Base-by-base conservation (phyloP, 1,140 invertebrate species). In the Drosophila carrolli region DNA sequence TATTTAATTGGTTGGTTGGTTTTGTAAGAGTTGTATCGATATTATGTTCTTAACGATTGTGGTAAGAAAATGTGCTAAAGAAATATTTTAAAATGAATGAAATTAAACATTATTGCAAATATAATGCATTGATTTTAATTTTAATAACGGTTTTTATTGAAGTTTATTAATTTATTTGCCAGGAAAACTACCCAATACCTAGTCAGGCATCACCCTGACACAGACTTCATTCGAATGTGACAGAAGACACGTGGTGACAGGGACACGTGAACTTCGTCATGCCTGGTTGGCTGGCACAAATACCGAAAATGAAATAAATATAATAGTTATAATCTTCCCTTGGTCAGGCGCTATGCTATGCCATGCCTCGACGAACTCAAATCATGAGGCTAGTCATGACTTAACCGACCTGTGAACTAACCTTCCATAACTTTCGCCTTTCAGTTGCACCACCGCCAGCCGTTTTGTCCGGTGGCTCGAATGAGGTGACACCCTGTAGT, bases 331-430 rank as follows among this genome's bases (percentile, higher is more conserved):
- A 35, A 58, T 35, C 37, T 27, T 19, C 54, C 27, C 14, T 14
- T 23, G 57, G 54, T 35, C 55, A 72, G 58, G 51, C 55, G 55
- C 73, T 63, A 79, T 67, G 60, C 71, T 62, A 63, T 81, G 58
- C 67, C 48, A 81, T 85, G 82, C 66, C 65, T 67, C 58, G 56
- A 38, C 67, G 75, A 73, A 47, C 62, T 78, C 85, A 57, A 77
- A 75, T 32, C 46, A 44, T 32, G 57, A 50, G 16, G 53, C 16
- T 43, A 54, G 14, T 61, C 71, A 44, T 83, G 63, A 79, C 65
- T 79, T 75, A 79, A 75, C 58, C 56, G 50, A 66, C 43, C 53
- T 57, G 40, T 76, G 60, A 66, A 76, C 78, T 81, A 66, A 81
- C 66, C 58, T 60, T 14, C 40, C 56, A 32, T 23, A 50, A 58